A percentile compares a stretch with the other conserved stretches of the same genome.
These are phyloP conservation scores for Stylophora pistillata DNA, from an alignment of 64 coral and sea anemone species.

Conservation along the genomic window DNA sequence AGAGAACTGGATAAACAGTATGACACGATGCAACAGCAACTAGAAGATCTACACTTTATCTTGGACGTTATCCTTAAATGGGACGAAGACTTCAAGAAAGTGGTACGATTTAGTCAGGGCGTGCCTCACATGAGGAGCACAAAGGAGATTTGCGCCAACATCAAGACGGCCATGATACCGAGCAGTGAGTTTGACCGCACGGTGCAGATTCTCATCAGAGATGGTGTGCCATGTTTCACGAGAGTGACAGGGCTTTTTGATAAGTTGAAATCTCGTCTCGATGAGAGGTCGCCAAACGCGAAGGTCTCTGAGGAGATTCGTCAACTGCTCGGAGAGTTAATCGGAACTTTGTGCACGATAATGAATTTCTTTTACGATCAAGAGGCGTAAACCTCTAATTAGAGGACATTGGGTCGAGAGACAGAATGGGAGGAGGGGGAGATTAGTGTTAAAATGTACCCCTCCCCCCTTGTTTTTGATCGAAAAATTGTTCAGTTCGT, in stretches of 20 bases:
- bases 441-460: too few species aligned
- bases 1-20: constrained; percentile 81
- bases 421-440: neutral
- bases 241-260: constrained; percentile 58
- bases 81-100: constrained; percentile 89
- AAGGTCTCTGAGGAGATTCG: constrained; percentile 86
- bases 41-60: constrained; percentile 82
- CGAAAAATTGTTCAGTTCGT: too few species aligned
- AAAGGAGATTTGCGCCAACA: constrained; percentile 75
- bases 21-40: constrained; percentile 88
- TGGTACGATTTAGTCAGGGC: constrained; percentile 87
- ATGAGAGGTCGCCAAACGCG: constrained; percentile 83
- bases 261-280: constrained; percentile 61
- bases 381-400: constrained; percentile 1
- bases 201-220: constrained; percentile 74
- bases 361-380: constrained; percentile 90
- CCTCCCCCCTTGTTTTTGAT: too few species aligned
- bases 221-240: constrained; percentile 66
- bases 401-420: neutral
- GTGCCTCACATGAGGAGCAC: constrained; percentile 81
- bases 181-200: constrained; percentile 86
- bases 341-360: constrained; percentile 81
- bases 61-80: constrained; percentile 83
- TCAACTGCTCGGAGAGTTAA: constrained; percentile 81
- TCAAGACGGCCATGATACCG: constrained; percentile 68